These are phyloP conservation scores for Drosophila borborema DNA, from an alignment of 2,888 invertebrate genomes.

Conservation along the genomic window DNA sequence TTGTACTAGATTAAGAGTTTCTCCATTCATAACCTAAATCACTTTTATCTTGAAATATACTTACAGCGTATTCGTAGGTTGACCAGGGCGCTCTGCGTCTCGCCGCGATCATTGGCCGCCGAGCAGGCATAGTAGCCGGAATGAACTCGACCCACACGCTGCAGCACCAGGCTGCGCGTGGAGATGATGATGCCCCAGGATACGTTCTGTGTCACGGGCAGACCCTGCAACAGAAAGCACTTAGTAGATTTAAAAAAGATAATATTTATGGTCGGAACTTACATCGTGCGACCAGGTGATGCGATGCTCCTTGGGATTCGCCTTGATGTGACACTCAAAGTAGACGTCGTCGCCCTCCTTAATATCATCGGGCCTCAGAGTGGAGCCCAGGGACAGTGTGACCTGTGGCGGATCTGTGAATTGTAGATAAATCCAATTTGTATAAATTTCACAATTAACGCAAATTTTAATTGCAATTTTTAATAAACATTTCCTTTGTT, in stretches of 20 bases:
- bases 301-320: slow-evolving; percentile 91
- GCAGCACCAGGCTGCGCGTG: slow-evolving; percentile 94
- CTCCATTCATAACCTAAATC: not conserved
- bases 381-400: slow-evolving; percentile 89
- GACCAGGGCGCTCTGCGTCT: slow-evolving; percentile 91
- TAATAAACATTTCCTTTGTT: slow-evolving; percentile 29
- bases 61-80: slow-evolving; percentile 93
- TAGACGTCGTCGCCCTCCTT: slow-evolving; percentile 93
- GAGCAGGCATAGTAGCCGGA: slow-evolving; percentile 94
- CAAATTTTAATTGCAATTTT: slow-evolving; percentile 53
- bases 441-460: slow-evolving; percentile 41
- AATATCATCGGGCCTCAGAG: slow-evolving; percentile 90
- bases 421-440: not conserved
- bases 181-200: slow-evolving; percentile 94
- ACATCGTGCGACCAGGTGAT: slow-evolving; percentile 92
- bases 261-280: slow-evolving; percentile 72
- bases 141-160: slow-evolving; percentile 92
- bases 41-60: slow-evolving; percentile 82
- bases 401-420: slow-evolving; percentile 90
- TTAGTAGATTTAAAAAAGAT: not conserved
- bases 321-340: slow-evolving; percentile 92
- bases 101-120: slow-evolving; percentile 93
- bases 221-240: slow-evolving; percentile 87
- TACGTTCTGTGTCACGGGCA: slow-evolving; percentile 91
- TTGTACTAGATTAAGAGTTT: not conserved